Evolutionary conservation across 2,113 vertebrate genomes (phyloP), one percentile per base, ranked within the genome.

Genomic region (Orientallactaga bullata): DNA sequence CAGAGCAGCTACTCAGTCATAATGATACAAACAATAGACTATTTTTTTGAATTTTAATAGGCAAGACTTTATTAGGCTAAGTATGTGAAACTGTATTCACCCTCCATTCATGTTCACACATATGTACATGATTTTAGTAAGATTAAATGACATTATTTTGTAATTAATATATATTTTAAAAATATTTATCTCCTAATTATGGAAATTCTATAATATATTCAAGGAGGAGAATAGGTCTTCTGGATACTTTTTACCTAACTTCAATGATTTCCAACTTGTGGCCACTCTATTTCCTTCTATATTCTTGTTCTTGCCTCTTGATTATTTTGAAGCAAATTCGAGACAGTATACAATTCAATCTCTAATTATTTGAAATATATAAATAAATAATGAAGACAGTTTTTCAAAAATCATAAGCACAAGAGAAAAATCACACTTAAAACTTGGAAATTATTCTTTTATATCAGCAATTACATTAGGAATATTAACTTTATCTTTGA

Each of bases 241-340:
- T 65, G 5, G 28, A 15, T 76, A 37, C 9, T 3, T 37, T 66
- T 66, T 15, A 60, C 28, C 32, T 26, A 69, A 24, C 11, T 55
- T n/a, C 35, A 77, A 32, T 7, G 35, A 77, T 72, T 86, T 51
- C 42, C 26, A 89, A 5, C 28, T 81, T 11, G 18, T 35, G 7
- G 11, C 12, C 66, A 32, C 7, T n/a, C 21, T 68, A n/a, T 83
- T 81, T 85, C 77, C n/a, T 63, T 85, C 24, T 72, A 26, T 21
- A 2, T 6, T 58, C 2, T 47, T 66, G 0, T 12, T 84, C 42
- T 51, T 55, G 30, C 20, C 2, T 65, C 24, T 88, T 82, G 76
- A 87, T 88, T 87, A 89, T 94, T 90, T 47, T 77, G 28, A 94
- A 61, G 60, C 42, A 90, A 96, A 90, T 88, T 82, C 37, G 82